Evolutionary conservation across 2,797 vertebrate species (phyloP), one percentile per base, ranked within the genome.

Genomic region (Melanotaenia boesemani): DNA sequence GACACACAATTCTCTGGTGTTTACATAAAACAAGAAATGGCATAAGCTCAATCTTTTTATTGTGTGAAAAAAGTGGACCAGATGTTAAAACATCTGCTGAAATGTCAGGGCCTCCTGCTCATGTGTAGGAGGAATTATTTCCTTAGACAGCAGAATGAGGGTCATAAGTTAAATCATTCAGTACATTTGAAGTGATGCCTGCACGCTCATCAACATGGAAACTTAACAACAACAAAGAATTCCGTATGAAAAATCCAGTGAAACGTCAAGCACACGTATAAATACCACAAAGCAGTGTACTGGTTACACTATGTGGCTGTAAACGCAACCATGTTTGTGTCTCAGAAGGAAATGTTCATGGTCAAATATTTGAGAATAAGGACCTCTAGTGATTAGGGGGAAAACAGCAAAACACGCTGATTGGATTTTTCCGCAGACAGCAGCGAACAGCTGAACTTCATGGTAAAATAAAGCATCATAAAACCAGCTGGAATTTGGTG

Each of bases 311-410:
- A 20, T 37, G 55, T 73, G 72, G 44, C 6, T 63, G 63, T 73
- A 62, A 69, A 79, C 74, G 46, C 26, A 46, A 5, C 26, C 44
- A 55, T 7, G 15, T 30, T 13, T 39, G 34, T 26, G 37, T 32
- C 32, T 36, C 9, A 30, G 30, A 63, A 37, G 52, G 39, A 67
- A 72, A 34, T 18, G 59, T 28, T 58, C 5, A 30, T 0, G 5
- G 46, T 2, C 58, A 79, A 67, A 70, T 39, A 56, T 86, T 83
- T 66, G 79, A 82, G 32, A 69, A 76, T 1, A 57, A 55, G 11
- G 85, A 75, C 90, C 83, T 86, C 92, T 91, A 13, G 73, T 89
- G 89, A 30, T 61, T 1, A n/a, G 24, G 54, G 72, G 7, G 6
- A 70, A 7, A 76, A 86, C n/a, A 88, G 79, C 83, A 85, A 34